Evolutionary conservation across 2,888 invertebrate genomes (phyloP).

Genomic region (Caenorhabditis wallacei): DNA sequence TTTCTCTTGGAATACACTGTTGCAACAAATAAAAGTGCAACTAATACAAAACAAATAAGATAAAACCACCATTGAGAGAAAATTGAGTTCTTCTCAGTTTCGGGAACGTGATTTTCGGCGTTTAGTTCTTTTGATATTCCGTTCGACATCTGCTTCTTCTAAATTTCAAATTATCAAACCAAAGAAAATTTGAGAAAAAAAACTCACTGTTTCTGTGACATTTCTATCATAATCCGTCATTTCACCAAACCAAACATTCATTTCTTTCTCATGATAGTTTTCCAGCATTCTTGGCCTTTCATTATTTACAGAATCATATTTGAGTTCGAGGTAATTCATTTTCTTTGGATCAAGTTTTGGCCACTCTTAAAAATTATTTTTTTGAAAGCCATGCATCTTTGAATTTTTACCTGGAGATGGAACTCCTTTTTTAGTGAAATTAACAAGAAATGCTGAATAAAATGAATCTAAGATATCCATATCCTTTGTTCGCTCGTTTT

Average conservation of each 20-base stretch:
- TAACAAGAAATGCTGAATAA: slow-evolving; percentile 33
- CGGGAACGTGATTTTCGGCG: no score
- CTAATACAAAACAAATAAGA: slow-evolving; percentile 4
- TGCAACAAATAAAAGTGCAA: neutral
- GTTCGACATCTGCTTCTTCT: no score
- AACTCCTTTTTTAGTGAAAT: slow-evolving; percentile 33
- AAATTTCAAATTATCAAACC: no score
- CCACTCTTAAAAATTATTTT: neutral
- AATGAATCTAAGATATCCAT: slow-evolving; percentile 52
- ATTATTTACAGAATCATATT: slow-evolving; percentile 19
- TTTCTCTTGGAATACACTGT: neutral
- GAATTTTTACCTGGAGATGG: slow-evolving; percentile 43
- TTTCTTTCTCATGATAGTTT: slow-evolving; percentile 33
- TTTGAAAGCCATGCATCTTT: neutral
- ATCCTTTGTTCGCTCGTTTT: slow-evolving; percentile 40
- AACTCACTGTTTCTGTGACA: slow-evolving; percentile 20
- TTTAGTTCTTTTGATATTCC: no score
- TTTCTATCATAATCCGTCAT: slow-evolving; percentile 31
- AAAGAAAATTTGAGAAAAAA: neutral
- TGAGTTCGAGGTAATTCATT: slow-evolving; percentile 46
- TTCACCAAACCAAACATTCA: slow-evolving; percentile 40
- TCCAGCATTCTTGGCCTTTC: slow-evolving; percentile 37
- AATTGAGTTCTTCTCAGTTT: neutral
- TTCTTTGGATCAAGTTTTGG: slow-evolving; percentile 9
- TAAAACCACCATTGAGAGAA: slow-evolving; percentile 48